Evolutionary conservation across 2,113 vertebrate genomes (phyloP).

Genomic region (Acanthochromis polyacanthus): DNA sequence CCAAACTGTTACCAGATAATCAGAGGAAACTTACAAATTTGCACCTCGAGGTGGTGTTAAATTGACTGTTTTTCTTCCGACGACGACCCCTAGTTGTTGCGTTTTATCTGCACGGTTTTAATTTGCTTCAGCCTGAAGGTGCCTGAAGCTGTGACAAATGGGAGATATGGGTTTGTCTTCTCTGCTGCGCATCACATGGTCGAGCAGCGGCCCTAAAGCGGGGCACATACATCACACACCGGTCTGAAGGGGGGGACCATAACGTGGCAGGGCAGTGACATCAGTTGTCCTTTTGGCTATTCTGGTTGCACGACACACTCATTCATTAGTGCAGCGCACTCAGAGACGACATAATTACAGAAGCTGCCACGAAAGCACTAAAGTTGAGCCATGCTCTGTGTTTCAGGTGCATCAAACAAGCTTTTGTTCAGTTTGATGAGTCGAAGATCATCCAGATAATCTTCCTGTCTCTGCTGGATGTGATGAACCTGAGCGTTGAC

Average conservation of each 20-base stretch:
- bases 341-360: constrained; percentile 18
- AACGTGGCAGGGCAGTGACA: constrained; percentile 40
- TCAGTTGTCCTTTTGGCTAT: constrained; percentile 37
- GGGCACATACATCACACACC: constrained; percentile 36
- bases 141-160: not conserved
- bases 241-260: constrained; percentile 19
- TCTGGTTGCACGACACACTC: constrained; percentile 38
- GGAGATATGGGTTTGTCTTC: constrained; percentile 39
- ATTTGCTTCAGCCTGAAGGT: not conserved
- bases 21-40: constrained; percentile 4
- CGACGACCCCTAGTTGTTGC: not conserved
- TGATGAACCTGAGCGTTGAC: not conserved
- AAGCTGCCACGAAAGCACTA: constrained; percentile 8
- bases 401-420: constrained; percentile 25
- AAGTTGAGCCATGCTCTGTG: constrained; percentile 44
- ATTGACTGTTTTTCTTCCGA: not conserved
- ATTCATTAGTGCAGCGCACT: constrained; percentile 38
- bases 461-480: not conserved
- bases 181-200: constrained; percentile 27
- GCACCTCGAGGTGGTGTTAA: not conserved
- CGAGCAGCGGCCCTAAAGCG: constrained; percentile 20
- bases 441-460: constrained; percentile 20
- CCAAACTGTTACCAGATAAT: constrained; percentile 11
- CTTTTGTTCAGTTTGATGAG: constrained; percentile 11
- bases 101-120: constrained; percentile 1